phyloP scores from a whole-genome alignment of 2,797 vertebrate species.

The Eutrigla gurnardus region DNA sequence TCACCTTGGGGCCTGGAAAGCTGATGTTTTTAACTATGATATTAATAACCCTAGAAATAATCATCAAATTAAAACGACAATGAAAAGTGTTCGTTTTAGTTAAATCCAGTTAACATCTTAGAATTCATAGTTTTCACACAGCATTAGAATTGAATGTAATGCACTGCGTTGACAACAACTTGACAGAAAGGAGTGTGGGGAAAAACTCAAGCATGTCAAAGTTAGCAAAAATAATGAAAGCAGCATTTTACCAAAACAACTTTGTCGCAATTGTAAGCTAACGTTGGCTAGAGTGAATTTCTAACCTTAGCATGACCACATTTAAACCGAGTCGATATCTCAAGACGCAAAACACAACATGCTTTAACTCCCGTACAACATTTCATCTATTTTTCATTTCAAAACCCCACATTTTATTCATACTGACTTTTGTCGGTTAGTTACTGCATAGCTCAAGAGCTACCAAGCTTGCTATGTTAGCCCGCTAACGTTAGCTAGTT shows the following conservation, averaged over 20 bases:
- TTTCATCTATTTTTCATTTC: background rate
- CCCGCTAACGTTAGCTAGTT: background rate
- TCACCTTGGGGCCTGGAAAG: background rate
- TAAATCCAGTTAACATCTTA: background rate
- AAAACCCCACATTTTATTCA: slow-evolving; percentile 11
- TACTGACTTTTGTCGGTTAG: background rate
- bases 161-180: background rate
- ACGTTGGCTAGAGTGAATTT: background rate
- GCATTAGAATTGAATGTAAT: rapidly evolving
- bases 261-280: background rate
- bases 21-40: background rate
- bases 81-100: background rate
- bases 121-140: background rate
- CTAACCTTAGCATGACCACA: too few species aligned
- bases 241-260: background rate
- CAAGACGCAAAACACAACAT: background rate
- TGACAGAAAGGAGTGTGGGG: background rate
- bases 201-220: background rate
- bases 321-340: background rate
- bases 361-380: background rate
- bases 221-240: too few species aligned
- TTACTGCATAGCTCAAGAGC: background rate
- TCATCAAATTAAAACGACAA: background rate
- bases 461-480: slow-evolving; percentile 40
- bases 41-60: background rate